A percentile compares a stretch with the other conserved stretches of the same genome.
phyloP scores from a whole-genome alignment of 2,888 invertebrate species.

The Limnephilus marmoratus region DNA sequence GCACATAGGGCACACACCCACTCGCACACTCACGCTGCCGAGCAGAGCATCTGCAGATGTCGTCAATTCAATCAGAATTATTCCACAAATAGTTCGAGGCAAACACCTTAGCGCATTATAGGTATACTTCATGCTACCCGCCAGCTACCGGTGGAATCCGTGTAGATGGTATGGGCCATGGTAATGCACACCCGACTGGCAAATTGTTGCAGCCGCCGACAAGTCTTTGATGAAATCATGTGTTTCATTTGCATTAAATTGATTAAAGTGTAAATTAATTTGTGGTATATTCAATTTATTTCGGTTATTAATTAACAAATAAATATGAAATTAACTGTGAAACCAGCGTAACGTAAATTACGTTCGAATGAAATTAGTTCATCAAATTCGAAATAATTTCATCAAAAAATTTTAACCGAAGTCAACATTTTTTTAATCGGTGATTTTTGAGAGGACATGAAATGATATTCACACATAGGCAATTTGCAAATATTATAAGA shows the following conservation, averaged over 20 bases:
- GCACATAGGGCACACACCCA: neutral
- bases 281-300: neutral
- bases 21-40: neutral
- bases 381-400: neutral
- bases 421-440: neutral
- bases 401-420: neutral
- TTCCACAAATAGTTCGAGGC: constrained; percentile 4
- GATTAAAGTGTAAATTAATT: neutral
- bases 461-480: neutral
- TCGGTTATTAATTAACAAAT: neutral
- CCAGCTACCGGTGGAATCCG: neutral
- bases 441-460: neutral
- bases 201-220: neutral
- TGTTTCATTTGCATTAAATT: neutral
- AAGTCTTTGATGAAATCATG: neutral
- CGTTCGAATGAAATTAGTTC: neutral
- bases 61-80: constrained; percentile 21
- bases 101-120: neutral
- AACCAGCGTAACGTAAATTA: neutral
- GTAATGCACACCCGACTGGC: neutral
- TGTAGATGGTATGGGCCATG: neutral
- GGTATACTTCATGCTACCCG: neutral
- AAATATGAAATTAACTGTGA: neutral
- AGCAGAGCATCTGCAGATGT: constrained; percentile 11
- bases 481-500: neutral